Evolutionary conservation across 2,797 vertebrate species (phyloP), one percentile per base, ranked within the genome.

Genomic region (Pipistrellus kuhlii): DNA sequence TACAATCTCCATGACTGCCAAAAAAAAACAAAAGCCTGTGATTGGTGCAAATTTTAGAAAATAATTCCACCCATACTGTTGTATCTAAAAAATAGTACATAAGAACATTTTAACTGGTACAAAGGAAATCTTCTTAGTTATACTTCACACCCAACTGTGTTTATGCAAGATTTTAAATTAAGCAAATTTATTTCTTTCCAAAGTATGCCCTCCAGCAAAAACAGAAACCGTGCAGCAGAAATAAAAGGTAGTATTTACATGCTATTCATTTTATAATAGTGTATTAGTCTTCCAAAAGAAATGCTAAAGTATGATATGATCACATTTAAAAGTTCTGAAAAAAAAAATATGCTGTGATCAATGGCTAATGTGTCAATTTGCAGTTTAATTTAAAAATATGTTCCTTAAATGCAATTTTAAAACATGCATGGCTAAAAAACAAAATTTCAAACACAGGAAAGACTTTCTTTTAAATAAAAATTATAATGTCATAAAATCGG

Each of bases 331-430:
- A 46, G 27, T 66, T 69, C 57, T 14, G 81, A 87, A 20, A 82
- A 86, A 86, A n/a, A 20, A 94, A 82, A 18, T 80, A 75, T 8
- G 15, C 18, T 92, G 80, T n/a, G 4, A 89, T 76, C 66, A 91
- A 17, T 64, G 32, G 51, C 17, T 94, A 12, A 32, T 32, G 2
- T 71, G 66, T 46, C 41, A n/a, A 86, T 66, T 62, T 92, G 23
- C 35, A 53, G 6, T 55, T 12, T n/a, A 82, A n/a, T 6, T 85
- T 84, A 85, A 76, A 82, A n/a, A 66, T 17, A 30, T 64, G 80
- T 64, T 84, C 38, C 55, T 89, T 44, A 92, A 89, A 73, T 78
- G 10, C 66, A 72, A 95, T 57, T 94, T 91, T 88, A 85, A 92
- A 76, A 62, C 82, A 94, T 84, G 93, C 13, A 69, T 10, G 7